Base-by-base conservation (phyloP, 2,113 vertebrate species). In the Pelecanoides urinatrix region DNA sequence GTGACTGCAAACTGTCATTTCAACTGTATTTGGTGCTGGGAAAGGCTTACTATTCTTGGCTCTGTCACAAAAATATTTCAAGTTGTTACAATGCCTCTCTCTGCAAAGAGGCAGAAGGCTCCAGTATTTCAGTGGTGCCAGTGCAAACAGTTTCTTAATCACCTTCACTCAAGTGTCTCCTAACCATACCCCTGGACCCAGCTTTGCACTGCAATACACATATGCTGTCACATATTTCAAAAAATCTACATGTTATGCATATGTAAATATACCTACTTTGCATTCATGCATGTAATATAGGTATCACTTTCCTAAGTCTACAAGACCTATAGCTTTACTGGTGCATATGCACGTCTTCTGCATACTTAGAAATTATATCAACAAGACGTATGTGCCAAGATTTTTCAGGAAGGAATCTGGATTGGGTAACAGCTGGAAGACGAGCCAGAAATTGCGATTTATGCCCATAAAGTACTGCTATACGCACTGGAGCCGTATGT, bases 31-130 rank as follows among this genome's bases (percentile, higher is more conserved):
- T 22, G 22, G 38, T 71, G 68, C 76, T 84, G 75, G 52, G 80
- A 90, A 91, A 84, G 68, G 86, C 58, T 96, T 92, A 92, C 92
- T 92, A 6, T 76, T 90, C 72, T 90, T 96, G 96, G 94, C 86
- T 56, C 63, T 52, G 68, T 59, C 88, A 91, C 72, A 88, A 55
- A 72, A 92, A 32, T 61, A 32, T 58, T 77, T 74, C 75, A 77
- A 55, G 50, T 50, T 50, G n/a, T 73, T 53, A 16, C 40, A 71
- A 27, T 7, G 47, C 77, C 36, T 50, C 52, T n/a, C 72, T 75
- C 74, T 38, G 82, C 55, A 75, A 59, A 86, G 44, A 77, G 56
- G 66, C 77, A 91, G 84, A 79, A 91, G 38, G 86, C 68, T 95
- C n/a, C 68, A 74, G 30, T 1, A 13, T 59, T 90, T 77, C 78